These are phyloP conservation scores for Barnardius zonarius DNA, from an alignment of 2,113 vertebrate genomes.

Conservation along the genomic window DNA sequence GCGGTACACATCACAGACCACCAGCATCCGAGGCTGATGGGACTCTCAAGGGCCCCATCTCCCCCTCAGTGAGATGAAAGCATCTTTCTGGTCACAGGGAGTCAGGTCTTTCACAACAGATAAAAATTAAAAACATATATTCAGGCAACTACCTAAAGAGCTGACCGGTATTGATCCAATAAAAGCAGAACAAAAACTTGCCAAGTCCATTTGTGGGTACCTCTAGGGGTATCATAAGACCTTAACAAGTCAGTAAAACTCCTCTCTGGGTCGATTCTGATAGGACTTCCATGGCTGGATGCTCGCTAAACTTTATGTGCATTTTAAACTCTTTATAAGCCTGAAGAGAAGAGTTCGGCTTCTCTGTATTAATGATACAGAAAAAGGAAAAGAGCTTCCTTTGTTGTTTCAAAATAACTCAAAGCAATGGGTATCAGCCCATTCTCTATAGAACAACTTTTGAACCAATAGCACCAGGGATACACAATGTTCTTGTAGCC, in stretches of 20 bases:
- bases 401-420: background rate
- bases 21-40: background rate
- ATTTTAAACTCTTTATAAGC: background rate
- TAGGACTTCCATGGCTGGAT: background rate
- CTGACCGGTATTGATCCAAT: background rate
- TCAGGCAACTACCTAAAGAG: background rate
- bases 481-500: rapidly evolving
- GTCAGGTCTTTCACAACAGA: background rate
- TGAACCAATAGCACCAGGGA: background rate
- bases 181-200: background rate
- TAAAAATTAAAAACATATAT: background rate
- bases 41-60: background rate
- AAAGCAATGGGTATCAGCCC: background rate
- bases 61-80: background rate
- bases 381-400: background rate
- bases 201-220: background rate
- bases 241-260: background rate
- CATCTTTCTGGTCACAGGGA: background rate
- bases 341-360: background rate
- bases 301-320: rapidly evolving
- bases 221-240: background rate
- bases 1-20: background rate
- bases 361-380: background rate
- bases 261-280: rapidly evolving
- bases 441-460: background rate